A percentile compares a stretch with the other conserved stretches of the same genome.
Evolutionary conservation across 2,888 invertebrate species (phyloP).

Genomic region (Torymus tubicola): DNA sequence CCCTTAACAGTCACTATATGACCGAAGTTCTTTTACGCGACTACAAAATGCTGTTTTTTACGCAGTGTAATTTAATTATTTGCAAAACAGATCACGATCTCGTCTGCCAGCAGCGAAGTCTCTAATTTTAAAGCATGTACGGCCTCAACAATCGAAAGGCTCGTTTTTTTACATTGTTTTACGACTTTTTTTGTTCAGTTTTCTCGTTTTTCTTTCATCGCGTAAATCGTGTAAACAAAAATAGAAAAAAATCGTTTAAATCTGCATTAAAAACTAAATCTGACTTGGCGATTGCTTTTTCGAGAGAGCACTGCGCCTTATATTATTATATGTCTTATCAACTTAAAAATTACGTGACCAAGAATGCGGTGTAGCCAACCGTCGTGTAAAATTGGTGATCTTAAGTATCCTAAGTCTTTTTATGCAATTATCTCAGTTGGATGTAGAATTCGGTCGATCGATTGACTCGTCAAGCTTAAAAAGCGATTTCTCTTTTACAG

Average conservation of each 20-base stretch:
- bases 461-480: slow-evolving; percentile 51
- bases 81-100: slow-evolving; percentile 54
- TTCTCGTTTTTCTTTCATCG: slow-evolving; percentile 18
- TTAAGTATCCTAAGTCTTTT: slow-evolving; percentile 50
- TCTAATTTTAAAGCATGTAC: slow-evolving; percentile 34
- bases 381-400: slow-evolving; percentile 60
- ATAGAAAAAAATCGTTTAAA: slow-evolving; percentile 36
- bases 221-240: slow-evolving; percentile 41
- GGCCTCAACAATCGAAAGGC: slow-evolving; percentile 22
- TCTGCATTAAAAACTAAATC: slow-evolving; percentile 50
- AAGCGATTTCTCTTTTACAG: slow-evolving; percentile 26
- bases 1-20: slow-evolving; percentile 35
- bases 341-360: slow-evolving; percentile 59
- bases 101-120: slow-evolving; percentile 53
- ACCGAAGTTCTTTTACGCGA: background rate
- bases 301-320: slow-evolving; percentile 30
- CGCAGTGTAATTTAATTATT: slow-evolving; percentile 37
- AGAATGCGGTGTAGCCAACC: slow-evolving; percentile 67
- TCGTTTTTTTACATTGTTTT: slow-evolving; percentile 36
- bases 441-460: slow-evolving; percentile 42
- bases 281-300: slow-evolving; percentile 45
- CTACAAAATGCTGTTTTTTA: slow-evolving; percentile 18
- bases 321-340: slow-evolving; percentile 22
- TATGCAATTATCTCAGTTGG: slow-evolving; percentile 48
- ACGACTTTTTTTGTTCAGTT: slow-evolving; percentile 16